Evolutionary conservation across 2,888 invertebrate genomes (phyloP), one percentile per base, ranked within the genome.

Genomic region (Nineta flava): DNA sequence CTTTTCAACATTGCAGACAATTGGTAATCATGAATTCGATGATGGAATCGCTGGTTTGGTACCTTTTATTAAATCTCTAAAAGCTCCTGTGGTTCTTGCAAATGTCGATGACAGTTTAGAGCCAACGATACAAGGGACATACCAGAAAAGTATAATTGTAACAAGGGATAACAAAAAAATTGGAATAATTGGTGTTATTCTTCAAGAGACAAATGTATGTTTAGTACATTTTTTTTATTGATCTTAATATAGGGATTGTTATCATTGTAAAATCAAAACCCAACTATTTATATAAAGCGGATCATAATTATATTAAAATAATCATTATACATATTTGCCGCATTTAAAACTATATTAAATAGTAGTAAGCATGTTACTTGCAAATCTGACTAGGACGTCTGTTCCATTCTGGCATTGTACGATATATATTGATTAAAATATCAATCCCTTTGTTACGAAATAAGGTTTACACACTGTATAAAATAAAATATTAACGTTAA

Each of bases 1-100:
- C 7, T 7, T 3, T 26, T 7, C 26, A 7, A 3, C 7, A 26
- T 61, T 55, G 13, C 61, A 90, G 87, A 83, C 84, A 0, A 62
- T 90, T 9, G 91, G 90, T 1, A 90, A 90, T 64, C 90, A 92
- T 58, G 91, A 91, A 63, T 91, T 92, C 59, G 91, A 91, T 61
- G 75, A 83, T 57, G 79, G 76, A 2, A 68, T 88, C 2, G 75
- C 67, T 9, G 87, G 85, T 0, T 64, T 87, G 0, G 72, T 81
- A 0, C 84, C 84, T 0, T 88, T 85, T 62, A 60, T 91, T 40
- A 63, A 77, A 56, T 65, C 65, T 1, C 60, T 84, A 9, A 68
- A 77, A 1, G 73, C 82, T 1, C 77, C 83, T 1, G 76, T 87
- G 61, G 64, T 91, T 38, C 81, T 81, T 5, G 75, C 82, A 32